These are phyloP conservation scores for Sparidentex hasta DNA, from an alignment of 2,797 vertebrate species.

Conservation along the genomic window DNA sequence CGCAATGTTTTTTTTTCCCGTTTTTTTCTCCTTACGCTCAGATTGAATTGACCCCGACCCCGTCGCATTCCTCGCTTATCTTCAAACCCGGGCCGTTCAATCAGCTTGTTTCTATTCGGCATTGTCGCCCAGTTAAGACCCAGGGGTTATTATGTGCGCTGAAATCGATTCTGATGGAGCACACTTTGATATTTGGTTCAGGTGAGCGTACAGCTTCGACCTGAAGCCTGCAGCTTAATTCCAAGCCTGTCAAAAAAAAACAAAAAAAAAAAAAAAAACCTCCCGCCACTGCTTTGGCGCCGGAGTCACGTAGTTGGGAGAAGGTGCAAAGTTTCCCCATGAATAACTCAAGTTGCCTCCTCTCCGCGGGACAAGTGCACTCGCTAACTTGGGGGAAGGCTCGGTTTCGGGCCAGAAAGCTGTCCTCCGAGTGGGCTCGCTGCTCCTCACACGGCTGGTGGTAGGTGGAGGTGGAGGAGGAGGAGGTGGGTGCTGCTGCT, in stretches of 20 bases:
- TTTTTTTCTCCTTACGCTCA: slow-evolving; percentile 30
- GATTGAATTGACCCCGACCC: slow-evolving; percentile 53
- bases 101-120: slow-evolving; percentile 45
- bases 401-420: slow-evolving; percentile 66
- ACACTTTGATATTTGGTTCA: slow-evolving; percentile 60
- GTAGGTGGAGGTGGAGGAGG: slow-evolving; percentile 19
- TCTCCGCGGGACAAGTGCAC: slow-evolving; percentile 54
- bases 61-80: slow-evolving; percentile 28
- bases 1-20: neutral
- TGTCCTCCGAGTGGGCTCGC: slow-evolving; percentile 57
- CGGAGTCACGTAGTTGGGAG: slow-evolving; percentile 8
- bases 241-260: slow-evolving; percentile 52
- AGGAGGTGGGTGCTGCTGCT: too few species aligned
- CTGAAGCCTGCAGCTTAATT: slow-evolving; percentile 44
- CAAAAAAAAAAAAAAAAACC: neutral
- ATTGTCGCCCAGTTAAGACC: slow-evolving; percentile 27
- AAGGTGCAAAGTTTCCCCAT: slow-evolving; percentile 55
- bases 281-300: neutral
- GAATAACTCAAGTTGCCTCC: slow-evolving; percentile 56
- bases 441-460: slow-evolving; percentile 69
- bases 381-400: slow-evolving; percentile 64
- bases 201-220: slow-evolving; percentile 49
- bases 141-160: slow-evolving; percentile 32
- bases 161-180: slow-evolving; percentile 66
- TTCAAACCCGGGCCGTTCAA: slow-evolving; percentile 43